These are phyloP conservation scores for Melinopterus prodromus DNA, from an alignment of 2,888 invertebrate genomes.

Conservation along the genomic window DNA sequence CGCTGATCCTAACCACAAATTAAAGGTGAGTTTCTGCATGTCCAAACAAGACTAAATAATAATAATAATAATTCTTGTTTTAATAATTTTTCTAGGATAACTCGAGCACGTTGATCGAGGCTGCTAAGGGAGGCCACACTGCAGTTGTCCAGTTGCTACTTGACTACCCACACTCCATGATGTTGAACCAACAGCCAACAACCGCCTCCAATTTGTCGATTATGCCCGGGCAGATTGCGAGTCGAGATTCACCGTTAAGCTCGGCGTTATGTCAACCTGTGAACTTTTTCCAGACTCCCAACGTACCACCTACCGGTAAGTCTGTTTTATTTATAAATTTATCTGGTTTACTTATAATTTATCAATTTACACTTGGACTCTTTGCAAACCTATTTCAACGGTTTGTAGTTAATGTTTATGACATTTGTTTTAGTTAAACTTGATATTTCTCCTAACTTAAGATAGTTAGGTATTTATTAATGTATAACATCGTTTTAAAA, in stretches of 20 bases:
- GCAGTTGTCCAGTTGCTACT: conserved; percentile 93
- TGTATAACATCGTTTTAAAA: no score
- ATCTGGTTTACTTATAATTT: no score
- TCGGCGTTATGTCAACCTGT: conserved; percentile 49
- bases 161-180: conserved; percentile 90
- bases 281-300: conserved; percentile 59
- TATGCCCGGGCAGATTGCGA: conserved; percentile 56
- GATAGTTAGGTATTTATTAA: no score
- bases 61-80: not conserved
- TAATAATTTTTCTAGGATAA: conserved; percentile 72
- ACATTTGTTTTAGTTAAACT: no score
- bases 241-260: conserved; percentile 55
- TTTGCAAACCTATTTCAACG: no score
- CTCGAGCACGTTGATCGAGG: conserved; percentile 98
- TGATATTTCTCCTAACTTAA: no score
- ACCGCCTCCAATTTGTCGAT: conserved; percentile 56
- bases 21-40: conserved; percentile 70
- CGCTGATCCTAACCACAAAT: conserved; percentile 95
- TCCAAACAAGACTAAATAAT: no score
- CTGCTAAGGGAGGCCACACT: conserved; percentile 97
- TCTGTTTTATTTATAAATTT: not conserved
- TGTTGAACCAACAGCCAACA: conserved; percentile 67
- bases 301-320: conserved; percentile 51
- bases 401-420: no score
- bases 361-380: no score